Conservation (phyloP, 30 jellyfish, hydroid and myxozoan genomes). For the Chrysaora quinquecirrha region DNA sequence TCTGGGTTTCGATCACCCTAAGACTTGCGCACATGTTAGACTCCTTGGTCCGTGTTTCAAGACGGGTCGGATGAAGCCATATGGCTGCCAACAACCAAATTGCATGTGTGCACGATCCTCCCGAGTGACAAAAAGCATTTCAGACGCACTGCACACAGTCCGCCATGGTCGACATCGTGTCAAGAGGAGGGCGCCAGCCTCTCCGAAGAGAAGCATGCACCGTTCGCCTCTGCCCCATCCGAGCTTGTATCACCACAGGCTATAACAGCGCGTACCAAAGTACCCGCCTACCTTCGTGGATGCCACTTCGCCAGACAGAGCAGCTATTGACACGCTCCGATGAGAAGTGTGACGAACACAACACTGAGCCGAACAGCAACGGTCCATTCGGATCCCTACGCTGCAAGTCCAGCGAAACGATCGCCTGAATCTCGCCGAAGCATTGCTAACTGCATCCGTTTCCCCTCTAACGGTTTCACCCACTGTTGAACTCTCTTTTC, state of each 20-base stretch:
- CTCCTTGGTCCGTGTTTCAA: conserved; percentile 84
- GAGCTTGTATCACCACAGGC: background rate
- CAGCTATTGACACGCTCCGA: background rate
- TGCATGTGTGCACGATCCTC: conserved; percentile 6
- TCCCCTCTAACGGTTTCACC: conserved; percentile 54
- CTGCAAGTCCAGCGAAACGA: background rate
- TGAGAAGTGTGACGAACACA: background rate
- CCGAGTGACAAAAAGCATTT: background rate
- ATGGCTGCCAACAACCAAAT: conserved; percentile 37
- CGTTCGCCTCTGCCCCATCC: conserved; percentile 7
- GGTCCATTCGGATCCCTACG: background rate
- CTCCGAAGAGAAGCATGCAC: conserved; percentile 16
- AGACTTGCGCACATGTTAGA: conserved; percentile 70
- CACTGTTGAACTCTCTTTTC: conserved; percentile 51
- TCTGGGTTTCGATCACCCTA: conserved; percentile 63
- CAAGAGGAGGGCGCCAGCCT: conserved; percentile 9
- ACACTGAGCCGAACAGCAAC: background rate
- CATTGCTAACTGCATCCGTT: conserved; percentile 14
- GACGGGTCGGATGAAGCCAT: conserved; percentile 69
- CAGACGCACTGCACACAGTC: conserved; percentile 26
- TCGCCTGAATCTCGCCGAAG: conserved; percentile 25
- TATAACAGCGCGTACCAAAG: background rate
- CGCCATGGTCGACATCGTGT: background rate
- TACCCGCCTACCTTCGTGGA: background rate
- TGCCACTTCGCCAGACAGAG: background rate